Evolutionary conservation across 2,113 vertebrate genomes (phyloP).

Genomic region (Chitala chitala): DNA sequence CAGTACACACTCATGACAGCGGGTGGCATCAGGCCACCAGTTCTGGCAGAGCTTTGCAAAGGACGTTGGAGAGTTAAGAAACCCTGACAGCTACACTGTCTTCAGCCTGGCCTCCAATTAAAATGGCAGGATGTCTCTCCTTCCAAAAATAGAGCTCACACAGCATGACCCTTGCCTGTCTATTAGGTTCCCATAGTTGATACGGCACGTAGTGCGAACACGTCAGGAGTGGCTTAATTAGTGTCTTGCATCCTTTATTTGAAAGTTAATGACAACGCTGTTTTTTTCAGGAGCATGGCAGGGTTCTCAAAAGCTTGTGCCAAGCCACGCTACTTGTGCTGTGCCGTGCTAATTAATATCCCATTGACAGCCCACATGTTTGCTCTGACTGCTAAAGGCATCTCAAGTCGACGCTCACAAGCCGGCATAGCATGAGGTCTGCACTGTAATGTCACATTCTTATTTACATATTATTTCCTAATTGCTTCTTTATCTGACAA

Average conservation of each 20-base stretch:
- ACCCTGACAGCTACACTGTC: neutral
- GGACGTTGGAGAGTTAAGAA: constrained; percentile 11
- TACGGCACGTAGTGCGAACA: neutral
- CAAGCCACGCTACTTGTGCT: neutral
- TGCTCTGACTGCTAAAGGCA: neutral
- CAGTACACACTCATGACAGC: no score
- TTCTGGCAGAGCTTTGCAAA: neutral
- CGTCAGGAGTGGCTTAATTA: constrained; percentile 20
- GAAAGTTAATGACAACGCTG: constrained; percentile 7
- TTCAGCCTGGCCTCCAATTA: neutral
- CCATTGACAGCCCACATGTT: neutral
- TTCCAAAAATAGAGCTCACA: neutral
- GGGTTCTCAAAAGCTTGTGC: neutral
- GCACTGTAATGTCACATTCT: neutral
- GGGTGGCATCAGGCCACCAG: neutral
- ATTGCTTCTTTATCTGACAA: constrained; percentile 3
- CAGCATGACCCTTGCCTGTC: neutral
- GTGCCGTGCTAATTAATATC: constrained; percentile 3
- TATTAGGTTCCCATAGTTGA: neutral
- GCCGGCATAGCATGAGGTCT: neutral
- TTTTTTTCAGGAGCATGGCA: constrained; percentile 2
- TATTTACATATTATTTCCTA: constrained; percentile 5
- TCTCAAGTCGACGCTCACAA: neutral
- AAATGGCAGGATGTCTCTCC: constrained; percentile 5
- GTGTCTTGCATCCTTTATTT: constrained; percentile 18